Percentiles rank a stretch among this genome's conserved stretches.
Evolutionary conservation across 2,113 vertebrate genomes (phyloP).

Genomic region (Cettia cetti): DNA sequence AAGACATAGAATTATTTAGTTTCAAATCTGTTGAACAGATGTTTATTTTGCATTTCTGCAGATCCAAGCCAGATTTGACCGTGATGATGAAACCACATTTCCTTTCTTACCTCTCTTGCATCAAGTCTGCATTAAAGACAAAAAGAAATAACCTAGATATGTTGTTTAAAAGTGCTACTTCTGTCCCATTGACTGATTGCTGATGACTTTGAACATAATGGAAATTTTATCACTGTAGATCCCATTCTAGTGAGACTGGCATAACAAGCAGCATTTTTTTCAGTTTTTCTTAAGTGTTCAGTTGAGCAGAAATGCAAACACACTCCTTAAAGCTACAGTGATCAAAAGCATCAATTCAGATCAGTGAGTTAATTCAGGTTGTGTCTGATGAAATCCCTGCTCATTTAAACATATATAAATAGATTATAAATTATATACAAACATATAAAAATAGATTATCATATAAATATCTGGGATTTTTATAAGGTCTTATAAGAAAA

Average conservation of each 20-base stretch:
- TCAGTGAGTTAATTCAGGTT: neutral
- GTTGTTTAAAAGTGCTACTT: neutral
- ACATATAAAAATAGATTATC: neutral
- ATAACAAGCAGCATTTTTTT: neutral
- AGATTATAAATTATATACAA: no score
- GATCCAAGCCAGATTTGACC: neutral
- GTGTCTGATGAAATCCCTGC: neutral
- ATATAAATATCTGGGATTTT: neutral
- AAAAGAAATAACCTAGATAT: neutral
- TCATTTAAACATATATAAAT: neutral
- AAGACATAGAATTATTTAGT: neutral
- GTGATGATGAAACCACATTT: neutral
- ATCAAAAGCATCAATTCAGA: neutral
- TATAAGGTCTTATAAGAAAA: neutral
- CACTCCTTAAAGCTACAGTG: neutral
- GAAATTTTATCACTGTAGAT: neutral
- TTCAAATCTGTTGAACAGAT: neutral
- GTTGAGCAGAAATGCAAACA: neutral
- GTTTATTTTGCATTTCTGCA: neutral
- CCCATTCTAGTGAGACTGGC: neutral
- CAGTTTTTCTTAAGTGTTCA: neutral
- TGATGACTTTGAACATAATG: neutral
- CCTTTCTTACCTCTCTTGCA: neutral
- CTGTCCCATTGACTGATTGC: neutral
- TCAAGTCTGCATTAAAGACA: neutral